phyloP scores from a whole-genome alignment of 2,797 vertebrate genomes.

The Phrynocephalus vlangalii region DNA sequence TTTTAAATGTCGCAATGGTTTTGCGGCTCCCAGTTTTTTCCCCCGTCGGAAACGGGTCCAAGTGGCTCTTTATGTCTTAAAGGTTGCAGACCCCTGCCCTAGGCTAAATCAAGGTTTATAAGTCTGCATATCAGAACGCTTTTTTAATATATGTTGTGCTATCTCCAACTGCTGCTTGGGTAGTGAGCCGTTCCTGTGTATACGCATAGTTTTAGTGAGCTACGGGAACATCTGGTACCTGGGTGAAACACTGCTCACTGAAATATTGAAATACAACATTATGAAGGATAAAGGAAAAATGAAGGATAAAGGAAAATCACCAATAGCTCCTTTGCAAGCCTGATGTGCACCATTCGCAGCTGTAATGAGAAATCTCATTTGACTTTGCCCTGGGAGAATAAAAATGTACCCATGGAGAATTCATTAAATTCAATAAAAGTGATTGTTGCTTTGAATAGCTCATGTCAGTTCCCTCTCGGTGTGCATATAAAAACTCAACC shows the following conservation, averaged over 20 bases:
- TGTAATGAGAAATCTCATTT: conserved; percentile 27
- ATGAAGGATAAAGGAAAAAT: conserved; percentile 5
- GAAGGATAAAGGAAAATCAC: background rate
- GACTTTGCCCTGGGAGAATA: conserved; percentile 36
- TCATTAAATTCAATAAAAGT: conserved; percentile 41
- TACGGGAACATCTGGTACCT: background rate
- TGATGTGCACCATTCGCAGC: conserved; percentile 6
- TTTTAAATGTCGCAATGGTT: too few relatives aligned
- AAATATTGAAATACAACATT: conserved; percentile 30
- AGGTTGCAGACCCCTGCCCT: too few relatives aligned
- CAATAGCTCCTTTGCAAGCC: conserved; percentile 11
- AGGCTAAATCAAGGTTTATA: background rate
- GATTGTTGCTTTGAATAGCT: conserved; percentile 38
- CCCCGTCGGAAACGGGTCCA: too few relatives aligned
- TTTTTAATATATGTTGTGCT: background rate
- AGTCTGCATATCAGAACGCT: background rate
- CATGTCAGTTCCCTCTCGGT: background rate
- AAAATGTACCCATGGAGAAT: conserved; percentile 33
- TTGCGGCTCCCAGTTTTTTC: too few relatives aligned
- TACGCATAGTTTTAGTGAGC: background rate
- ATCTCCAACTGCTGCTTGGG: background rate
- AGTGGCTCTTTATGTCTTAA: too few relatives aligned
- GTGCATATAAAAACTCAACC: conserved; percentile 5
- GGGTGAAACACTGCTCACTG: background rate
- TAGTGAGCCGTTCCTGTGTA: background rate